Percentiles rank a stretch among this genome's conserved stretches.
Evolutionary conservation across 2,797 vertebrate species (phyloP).

Genomic region (Antrozous pallidus): DNA sequence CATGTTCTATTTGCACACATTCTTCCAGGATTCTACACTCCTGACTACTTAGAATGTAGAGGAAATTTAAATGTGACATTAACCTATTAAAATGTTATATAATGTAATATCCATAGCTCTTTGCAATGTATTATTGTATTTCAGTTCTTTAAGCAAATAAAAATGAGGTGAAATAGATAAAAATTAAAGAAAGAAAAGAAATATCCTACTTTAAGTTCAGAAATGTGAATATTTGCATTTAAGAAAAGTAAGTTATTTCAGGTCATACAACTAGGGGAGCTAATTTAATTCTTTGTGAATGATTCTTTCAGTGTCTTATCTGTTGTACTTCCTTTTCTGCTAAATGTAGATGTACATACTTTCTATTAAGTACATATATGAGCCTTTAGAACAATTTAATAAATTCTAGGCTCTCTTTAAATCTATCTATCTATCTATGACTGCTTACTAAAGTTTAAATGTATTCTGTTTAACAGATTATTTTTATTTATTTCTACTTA

Average conservation of each 20-base stretch:
- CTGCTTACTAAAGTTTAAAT: background rate
- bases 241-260: background rate
- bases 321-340: background rate
- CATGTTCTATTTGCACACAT: background rate
- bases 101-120: background rate
- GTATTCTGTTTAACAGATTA: background rate
- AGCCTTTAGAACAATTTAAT: background rate
- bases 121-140: background rate
- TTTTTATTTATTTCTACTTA: background rate
- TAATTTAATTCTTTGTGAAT: background rate
- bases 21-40: background rate
- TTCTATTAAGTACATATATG: background rate
- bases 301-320: background rate
- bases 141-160: background rate
- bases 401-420: background rate
- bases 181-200: background rate
- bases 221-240: background rate
- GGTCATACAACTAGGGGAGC: background rate
- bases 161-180: background rate
- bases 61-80: background rate
- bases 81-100: background rate
- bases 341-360: background rate
- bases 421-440: too few relatives aligned
- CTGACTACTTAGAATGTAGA: background rate
- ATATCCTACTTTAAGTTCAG: background rate